These are phyloP conservation scores for Mobula birostris DNA, from an alignment of 2,113 vertebrate genomes.

Conservation along the genomic window DNA sequence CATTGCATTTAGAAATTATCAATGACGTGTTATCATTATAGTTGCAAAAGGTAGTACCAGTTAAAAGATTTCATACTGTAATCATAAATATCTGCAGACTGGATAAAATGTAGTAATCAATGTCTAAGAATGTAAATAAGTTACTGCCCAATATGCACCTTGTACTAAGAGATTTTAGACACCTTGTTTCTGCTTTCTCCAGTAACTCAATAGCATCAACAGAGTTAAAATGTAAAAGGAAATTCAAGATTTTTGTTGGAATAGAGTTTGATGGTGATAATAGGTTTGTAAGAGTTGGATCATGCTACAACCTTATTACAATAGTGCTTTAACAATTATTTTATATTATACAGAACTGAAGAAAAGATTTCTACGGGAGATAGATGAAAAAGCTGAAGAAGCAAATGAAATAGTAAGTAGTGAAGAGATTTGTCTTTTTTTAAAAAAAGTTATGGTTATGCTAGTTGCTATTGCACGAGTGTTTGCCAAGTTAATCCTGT, in stretches of 20 bases:
- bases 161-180: no score
- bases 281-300: no score
- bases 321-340: background rate
- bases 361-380: constrained; percentile 76
- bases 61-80: background rate
- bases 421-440: background rate
- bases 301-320: background rate
- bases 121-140: no score
- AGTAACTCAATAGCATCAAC: background rate
- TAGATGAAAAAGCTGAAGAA: constrained; percentile 83
- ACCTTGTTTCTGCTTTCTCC: background rate
- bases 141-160: no score
- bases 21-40: background rate
- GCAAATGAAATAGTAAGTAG: constrained; percentile 80
- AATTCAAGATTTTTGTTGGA: background rate
- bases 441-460: background rate
- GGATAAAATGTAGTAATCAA: background rate
- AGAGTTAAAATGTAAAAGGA: background rate
- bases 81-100: background rate
- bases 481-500: background rate
- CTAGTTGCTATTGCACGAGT: background rate
- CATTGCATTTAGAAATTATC: background rate
- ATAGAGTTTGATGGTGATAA: background rate
- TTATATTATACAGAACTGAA: constrained; percentile 71
- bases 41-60: background rate